phyloP scores from a whole-genome alignment of 2,888 invertebrate genomes.

The Tipula unca region DNA sequence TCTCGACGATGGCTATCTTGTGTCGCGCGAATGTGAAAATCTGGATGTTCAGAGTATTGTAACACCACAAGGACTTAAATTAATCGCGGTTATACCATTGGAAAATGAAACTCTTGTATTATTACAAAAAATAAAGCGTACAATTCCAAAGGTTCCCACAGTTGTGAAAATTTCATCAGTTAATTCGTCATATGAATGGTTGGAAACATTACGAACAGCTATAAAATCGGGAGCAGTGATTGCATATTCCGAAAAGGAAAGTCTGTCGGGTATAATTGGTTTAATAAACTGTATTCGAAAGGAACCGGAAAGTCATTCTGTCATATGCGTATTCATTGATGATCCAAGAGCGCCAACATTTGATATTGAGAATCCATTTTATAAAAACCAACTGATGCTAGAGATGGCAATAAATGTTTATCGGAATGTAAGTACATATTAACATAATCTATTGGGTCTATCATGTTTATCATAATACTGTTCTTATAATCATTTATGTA shows the following conservation, averaged over 20 bases:
- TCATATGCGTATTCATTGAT: conserved; percentile 55
- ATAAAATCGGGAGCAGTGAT: conserved; percentile 35
- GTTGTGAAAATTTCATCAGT: conserved; percentile 32
- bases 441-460: too few relatives aligned
- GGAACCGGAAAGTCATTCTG: conserved; percentile 63
- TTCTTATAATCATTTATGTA: too few relatives aligned
- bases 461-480: too few relatives aligned
- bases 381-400: conserved; percentile 55
- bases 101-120: conserved; percentile 34
- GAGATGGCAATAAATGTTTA: conserved; percentile 75
- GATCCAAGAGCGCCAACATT: conserved; percentile 57
- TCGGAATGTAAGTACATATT: conserved; percentile 39
- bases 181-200: conserved; percentile 35
- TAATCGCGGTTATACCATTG: conserved; percentile 32
- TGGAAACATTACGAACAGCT: conserved; percentile 32
- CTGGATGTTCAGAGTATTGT: conserved; percentile 40
- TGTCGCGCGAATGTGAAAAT: conserved; percentile 50
- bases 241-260: conserved; percentile 55
- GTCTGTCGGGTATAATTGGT: conserved; percentile 75
- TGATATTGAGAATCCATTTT: conserved; percentile 53
- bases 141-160: conserved; percentile 27
- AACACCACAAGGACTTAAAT: conserved; percentile 31
- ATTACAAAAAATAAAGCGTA: conserved; percentile 31
- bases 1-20: conserved; percentile 51
- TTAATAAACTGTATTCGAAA: conserved; percentile 76